A percentile compares a stretch with the other conserved stretches of the same genome.
Conservation (phyloP, 2,113 vertebrate genomes). For the Caloenas nicobarica region DNA sequence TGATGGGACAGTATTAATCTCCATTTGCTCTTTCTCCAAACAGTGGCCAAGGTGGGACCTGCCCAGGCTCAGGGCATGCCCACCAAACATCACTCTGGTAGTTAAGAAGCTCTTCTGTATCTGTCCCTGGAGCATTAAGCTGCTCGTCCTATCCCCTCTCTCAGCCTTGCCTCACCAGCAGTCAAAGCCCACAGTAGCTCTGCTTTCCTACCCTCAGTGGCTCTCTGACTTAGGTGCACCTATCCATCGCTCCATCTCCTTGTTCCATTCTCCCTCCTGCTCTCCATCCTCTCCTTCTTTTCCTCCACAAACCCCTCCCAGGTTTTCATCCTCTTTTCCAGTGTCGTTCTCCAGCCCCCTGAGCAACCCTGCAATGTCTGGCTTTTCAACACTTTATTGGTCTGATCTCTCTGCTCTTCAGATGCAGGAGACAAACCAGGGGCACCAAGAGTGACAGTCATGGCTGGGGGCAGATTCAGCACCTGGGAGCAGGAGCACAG, state of each 20-base stretch:
- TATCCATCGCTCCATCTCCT: neutral
- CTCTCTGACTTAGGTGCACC: neutral
- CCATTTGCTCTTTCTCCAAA: neutral
- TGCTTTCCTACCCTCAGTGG: neutral
- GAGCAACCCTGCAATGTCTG: rapidly evolving
- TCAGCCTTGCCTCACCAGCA: neutral
- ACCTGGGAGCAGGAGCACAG: neutral
- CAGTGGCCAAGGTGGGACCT: neutral
- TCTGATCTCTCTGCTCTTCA: neutral
- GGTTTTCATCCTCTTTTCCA: neutral
- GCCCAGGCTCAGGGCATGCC: rapidly evolving
- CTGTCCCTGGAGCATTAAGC: neutral
- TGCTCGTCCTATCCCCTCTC: neutral
- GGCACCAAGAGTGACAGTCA: neutral
- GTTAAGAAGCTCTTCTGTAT: neutral
- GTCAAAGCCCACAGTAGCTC: neutral
- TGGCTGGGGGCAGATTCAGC: neutral
- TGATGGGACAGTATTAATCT: neutral
- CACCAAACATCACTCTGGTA: neutral
- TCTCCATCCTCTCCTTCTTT: neutral
- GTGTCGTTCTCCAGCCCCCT: neutral
- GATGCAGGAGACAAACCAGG: neutral
- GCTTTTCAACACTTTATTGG: neutral
- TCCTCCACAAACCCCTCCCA: neutral
- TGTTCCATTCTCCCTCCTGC: neutral